These are phyloP conservation scores for Drosophila peninsularis DNA, from an alignment of 2,888 invertebrate genomes.

Conservation along the genomic window DNA sequence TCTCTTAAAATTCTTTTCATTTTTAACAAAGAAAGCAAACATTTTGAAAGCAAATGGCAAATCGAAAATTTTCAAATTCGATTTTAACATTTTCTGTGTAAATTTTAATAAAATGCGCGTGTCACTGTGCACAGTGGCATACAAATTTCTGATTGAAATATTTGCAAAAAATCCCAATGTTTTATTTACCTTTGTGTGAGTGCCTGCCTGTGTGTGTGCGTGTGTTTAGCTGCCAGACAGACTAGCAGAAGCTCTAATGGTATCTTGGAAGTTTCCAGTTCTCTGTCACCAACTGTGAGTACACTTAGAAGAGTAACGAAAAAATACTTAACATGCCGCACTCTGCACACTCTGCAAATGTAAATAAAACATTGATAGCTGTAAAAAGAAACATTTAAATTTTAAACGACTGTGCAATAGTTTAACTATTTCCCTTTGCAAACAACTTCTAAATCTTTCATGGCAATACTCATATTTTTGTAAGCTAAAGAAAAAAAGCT, in stretches of 20 bases:
- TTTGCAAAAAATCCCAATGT: slow-evolving; percentile 66
- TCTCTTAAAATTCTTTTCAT: slow-evolving; percentile 17
- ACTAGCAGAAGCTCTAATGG: slow-evolving; percentile 4
- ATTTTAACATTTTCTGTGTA: slow-evolving; percentile 57
- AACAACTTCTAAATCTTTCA: slow-evolving; percentile 20
- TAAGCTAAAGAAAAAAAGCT: slow-evolving; percentile 22
- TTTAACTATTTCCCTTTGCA: slow-evolving; percentile 2
- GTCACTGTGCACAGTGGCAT: slow-evolving; percentile 64
- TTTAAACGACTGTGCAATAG: slow-evolving; percentile 60
- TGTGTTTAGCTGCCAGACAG: slow-evolving; percentile 10
- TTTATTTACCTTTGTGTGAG: slow-evolving; percentile 67
- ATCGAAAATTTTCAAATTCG: slow-evolving; percentile 2
- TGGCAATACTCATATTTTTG: slow-evolving; percentile 47
- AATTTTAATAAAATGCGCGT: slow-evolving; percentile 70
- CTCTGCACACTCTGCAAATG: slow-evolving; percentile 55
- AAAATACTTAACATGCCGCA: slow-evolving; percentile 12
- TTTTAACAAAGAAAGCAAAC: slow-evolving; percentile 3
- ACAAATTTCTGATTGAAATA: slow-evolving; percentile 63
- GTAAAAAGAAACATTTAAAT: slow-evolving; percentile 32
- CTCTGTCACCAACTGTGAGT: slow-evolving; percentile 49
- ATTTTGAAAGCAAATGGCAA: slow-evolving; percentile 14
- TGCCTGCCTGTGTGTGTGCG: slow-evolving; percentile 17
- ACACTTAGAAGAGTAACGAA: slow-evolving; percentile 26
- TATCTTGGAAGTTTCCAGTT: slow-evolving; percentile 13
- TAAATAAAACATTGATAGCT: slow-evolving; percentile 61